These are phyloP conservation scores for Brachionus sp. DNA, from an alignment of 1,140 invertebrate species.

Conservation along the genomic window DNA sequence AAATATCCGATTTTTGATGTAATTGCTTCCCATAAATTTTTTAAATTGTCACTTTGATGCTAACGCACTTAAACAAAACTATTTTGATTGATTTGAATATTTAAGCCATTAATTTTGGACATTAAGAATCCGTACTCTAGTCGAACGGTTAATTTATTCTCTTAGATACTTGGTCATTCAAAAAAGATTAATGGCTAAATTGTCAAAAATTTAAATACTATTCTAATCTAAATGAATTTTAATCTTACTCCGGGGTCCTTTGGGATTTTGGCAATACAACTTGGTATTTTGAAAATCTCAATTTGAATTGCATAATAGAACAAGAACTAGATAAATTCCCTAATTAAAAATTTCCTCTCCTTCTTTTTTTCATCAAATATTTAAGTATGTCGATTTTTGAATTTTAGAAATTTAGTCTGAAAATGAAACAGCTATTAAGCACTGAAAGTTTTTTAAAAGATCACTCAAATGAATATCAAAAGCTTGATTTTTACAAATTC, in stretches of 20 bases:
- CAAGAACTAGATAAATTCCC: not conserved
- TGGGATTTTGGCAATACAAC: not conserved
- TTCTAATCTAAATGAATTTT: not conserved
- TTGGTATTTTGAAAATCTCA: not conserved
- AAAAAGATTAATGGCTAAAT: not conserved
- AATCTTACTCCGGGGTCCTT: not conserved
- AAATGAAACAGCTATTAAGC: not conserved
- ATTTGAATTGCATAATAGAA: not conserved
- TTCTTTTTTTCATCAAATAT: not conserved
- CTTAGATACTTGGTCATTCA: not conserved
- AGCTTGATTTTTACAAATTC: not conserved
- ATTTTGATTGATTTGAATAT: conserved; percentile 1
- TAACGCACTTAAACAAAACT: not conserved
- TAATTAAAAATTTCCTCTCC: not conserved
- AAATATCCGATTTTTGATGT: not conserved
- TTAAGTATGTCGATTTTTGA: not conserved
- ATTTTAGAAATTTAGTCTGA: not conserved
- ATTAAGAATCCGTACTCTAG: not conserved
- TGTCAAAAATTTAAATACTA: not conserved
- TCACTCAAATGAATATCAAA: not conserved
- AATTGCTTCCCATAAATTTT: not conserved
- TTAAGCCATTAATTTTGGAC: not conserved
- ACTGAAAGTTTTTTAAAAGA: not conserved
- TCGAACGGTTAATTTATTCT: not conserved
- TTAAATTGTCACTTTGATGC: not conserved